Evolutionary conservation across 2,113 vertebrate species (phyloP).

Genomic region (Electrona antarctica): DNA sequence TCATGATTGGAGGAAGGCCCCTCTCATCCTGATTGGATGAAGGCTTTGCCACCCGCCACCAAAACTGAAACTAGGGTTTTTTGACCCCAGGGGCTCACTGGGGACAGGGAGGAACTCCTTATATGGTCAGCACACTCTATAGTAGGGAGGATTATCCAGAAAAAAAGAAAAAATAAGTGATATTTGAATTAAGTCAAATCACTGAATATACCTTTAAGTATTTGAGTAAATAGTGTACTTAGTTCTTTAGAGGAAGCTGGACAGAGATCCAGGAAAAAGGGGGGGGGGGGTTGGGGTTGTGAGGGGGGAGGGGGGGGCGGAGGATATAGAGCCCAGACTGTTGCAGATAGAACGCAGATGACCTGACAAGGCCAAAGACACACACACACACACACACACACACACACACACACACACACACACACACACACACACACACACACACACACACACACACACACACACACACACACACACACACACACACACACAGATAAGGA

Average conservation of each 20-base stretch:
- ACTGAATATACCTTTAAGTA: too few relatives aligned
- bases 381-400: background rate
- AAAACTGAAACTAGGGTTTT: too few relatives aligned
- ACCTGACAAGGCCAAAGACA: slow-evolving; percentile 49
- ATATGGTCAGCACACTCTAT: too few relatives aligned
- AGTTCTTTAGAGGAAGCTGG: background rate
- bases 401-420: background rate
- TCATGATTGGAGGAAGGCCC: too few relatives aligned
- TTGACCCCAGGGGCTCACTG: too few relatives aligned
- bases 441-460: slow-evolving; percentile 1
- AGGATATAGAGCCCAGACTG: background rate
- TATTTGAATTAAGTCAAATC: too few relatives aligned
- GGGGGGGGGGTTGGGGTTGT: background rate
- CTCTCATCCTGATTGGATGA: too few relatives aligned
- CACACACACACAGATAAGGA: background rate
- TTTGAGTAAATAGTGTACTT: too few relatives aligned
- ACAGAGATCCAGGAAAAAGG: slow-evolving; percentile 15
- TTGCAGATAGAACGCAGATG: slow-evolving; percentile 60
- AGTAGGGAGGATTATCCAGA: too few relatives aligned
- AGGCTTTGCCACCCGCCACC: too few relatives aligned
- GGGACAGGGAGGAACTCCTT: too few relatives aligned
- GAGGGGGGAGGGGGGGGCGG: background rate
- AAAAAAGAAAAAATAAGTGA: too few relatives aligned
- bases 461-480: background rate
- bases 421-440: slow-evolving; percentile 35